Base-by-base conservation (phyloP, 2,888 invertebrate genomes). In the Ichneumon xanthorius region DNA sequence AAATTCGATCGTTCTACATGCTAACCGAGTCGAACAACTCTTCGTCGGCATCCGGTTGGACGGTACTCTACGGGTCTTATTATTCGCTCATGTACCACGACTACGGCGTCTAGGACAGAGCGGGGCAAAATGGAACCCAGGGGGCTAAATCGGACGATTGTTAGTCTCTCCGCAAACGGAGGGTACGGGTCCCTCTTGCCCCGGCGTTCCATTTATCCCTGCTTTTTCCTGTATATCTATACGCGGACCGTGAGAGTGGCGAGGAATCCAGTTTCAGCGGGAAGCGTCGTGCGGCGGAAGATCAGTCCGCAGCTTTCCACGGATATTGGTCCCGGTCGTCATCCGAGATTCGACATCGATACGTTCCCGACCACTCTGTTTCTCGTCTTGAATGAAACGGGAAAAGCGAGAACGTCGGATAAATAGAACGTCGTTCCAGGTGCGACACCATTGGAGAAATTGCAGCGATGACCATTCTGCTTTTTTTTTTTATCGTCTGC, bases 1-100 rank as follows among this genome's bases (percentile, higher is more conserved):
- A 76, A 81, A 81, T 63, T 81, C 76, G 70, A 81, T 70, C 63
- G 70, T 37, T 63, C 26, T 61, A 63, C 37, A 45, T 61, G 40
- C 33, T 4, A 70, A 61, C 16, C 37, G 58, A 76, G 68, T 5
- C 58, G 75, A 48, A 70, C 61, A 75, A 81, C 26, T 81, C 68
- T 9, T n/a, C 37, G 16, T 37, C 33, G 37, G 40, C 70, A 75
- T 65, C 9, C 65, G n/a, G 0, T 22, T 55, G 40, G 40, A 72
- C 77, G 55, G 50, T 40, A 22, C 19, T 72, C 6, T 53, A 65
- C 33, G 37, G 33, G 16, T 71, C 7, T 72, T 71, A 50, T 63
- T 50, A 65, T 63, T 72, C 50, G 16, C 48, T 19, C 11, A 30
- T 26, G 14, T 22, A 14, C 58, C 19, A 30, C 58, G 30, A n/a